Evolutionary conservation across 2,797 vertebrate genomes (phyloP), one percentile per base, ranked within the genome.

Genomic region (Euphonia xanthogaster): DNA sequence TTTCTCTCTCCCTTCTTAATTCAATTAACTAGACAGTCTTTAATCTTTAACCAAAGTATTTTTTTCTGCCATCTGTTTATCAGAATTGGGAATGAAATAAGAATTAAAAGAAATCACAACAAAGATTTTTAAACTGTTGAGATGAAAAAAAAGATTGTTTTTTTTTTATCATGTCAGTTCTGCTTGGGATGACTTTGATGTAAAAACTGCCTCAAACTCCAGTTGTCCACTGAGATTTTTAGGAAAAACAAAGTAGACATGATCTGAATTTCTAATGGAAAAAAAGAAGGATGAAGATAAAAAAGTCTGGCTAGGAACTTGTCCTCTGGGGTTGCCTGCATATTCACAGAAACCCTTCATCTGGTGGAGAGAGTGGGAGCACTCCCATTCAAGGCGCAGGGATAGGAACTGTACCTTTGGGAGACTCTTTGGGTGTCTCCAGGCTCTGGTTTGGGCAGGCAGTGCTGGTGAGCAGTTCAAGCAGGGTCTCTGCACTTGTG

Each of bases 61-160:
- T 91, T 76, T 92, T 86, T 63, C 55, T 60, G 86, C 94, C 93
- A 57, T 94, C 94, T 94, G 96, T 94, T 95, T 91, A 90, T 96
- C 91, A 73, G 82, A 91, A 86, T 90, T 9, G 4, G 70, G 79
- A 95, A 87, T 81, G 71, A 94, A 94, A 82, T 47, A 79, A 66
- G 76, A 81, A 93, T 90, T 54, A 80, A 94, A 95, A 91, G 81
- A 76, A 92, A 95, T 91, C 16, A 70, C 65, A 91, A 81, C 87
- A 93, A 94, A 90, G 81, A 75, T 86, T 95, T 92, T 48, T 65
- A 88, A 94, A 83, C 31, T 80, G 30, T 93, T 48, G 51, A 91
- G 82, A 94, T 90, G 3, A 51, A 85, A 86, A 78, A 76, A 63
- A 45, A 39, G 35, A 6, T 31, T 40, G 17, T 76, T 67, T 83